Evolutionary conservation across 2,888 invertebrate genomes (phyloP), one percentile per base, ranked within the genome.

Genomic region (Charanyca ferruginea): DNA sequence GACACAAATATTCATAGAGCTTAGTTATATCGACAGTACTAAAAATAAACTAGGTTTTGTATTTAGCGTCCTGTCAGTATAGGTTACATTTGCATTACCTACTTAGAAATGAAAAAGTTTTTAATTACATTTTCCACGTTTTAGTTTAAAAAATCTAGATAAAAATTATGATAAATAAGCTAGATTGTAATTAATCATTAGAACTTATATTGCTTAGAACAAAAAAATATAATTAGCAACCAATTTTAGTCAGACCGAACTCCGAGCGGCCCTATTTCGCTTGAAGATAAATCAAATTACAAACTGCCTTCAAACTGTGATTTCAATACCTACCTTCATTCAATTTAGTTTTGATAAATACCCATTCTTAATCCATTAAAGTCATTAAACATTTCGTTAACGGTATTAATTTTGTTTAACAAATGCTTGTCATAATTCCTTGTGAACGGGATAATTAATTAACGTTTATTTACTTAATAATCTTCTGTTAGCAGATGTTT

Each of bases 371-470:
- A 72, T 67, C 45, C 51, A 48, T 61, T 65, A 53, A 49, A 67
- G 11, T 49, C n/a, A 60, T 62, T 65, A 66, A 61, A 63, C 22
- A 58, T 77, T 70, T 54, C 51, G 54, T 51, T 64, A 47, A 20
- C n/a, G 32, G 35, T 22, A 66, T 73, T 48, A 57, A 77, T 77
- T 68, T 68, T 61, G 47, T 48, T 32, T 23, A 63, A 67, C 78
- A 82, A 85, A 76, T 74, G 80, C 80, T 71, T 72, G 78, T 84
- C 85, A 85, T 85, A 82, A 84, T 85, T 84, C 70, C 79, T 84
- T 85, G 85, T 84, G 73, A 86, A 83, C 79, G 67, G 66, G 72
- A 35, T 68, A 79, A 88, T 89, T 87, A 84, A 89, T 87, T 86
- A 81, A 73, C 63, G 77, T 80, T 67, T 63, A 60, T 73, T 63